A percentile compares a stretch with the other conserved stretches of the same genome.
These are phyloP conservation scores for Chymomyza amoena DNA, from an alignment of 2,888 invertebrate genomes.

Conservation along the genomic window DNA sequence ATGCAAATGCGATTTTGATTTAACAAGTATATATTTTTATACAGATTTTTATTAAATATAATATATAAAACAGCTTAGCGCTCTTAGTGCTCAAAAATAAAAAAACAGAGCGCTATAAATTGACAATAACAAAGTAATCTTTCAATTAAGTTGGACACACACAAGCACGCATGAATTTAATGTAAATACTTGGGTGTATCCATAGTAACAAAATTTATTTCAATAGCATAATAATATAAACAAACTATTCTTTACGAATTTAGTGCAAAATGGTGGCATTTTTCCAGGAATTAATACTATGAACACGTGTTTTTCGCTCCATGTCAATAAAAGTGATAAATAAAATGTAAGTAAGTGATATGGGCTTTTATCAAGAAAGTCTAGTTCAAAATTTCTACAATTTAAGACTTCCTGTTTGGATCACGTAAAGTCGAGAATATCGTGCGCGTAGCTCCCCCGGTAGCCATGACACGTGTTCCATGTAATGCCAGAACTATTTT, in stretches of 20 bases:
- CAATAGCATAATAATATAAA: constrained; percentile 46
- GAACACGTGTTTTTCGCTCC: background rate
- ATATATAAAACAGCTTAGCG: constrained; percentile 59
- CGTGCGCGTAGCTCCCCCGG: background rate
- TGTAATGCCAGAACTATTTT: constrained; percentile 36
- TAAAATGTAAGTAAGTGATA: background rate
- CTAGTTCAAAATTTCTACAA: background rate
- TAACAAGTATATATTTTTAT: constrained; percentile 17
- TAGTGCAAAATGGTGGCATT: background rate
- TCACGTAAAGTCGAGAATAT: background rate
- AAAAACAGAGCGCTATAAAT: constrained; percentile 49
- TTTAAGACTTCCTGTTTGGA: background rate
- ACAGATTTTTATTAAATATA: constrained; percentile 48
- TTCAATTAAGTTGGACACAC: constrained; percentile 58
- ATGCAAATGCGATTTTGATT: constrained; percentile 3
- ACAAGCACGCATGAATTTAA: constrained; percentile 15
- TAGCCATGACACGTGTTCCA: background rate
- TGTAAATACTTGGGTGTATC: background rate
- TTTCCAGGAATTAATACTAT: background rate
- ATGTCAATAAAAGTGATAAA: background rate
- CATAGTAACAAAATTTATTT: constrained; percentile 34
- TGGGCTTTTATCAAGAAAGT: background rate
- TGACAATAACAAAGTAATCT: constrained; percentile 70
- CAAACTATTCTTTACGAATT: background rate
- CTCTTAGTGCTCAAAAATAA: constrained; percentile 17